Base-by-base conservation (phyloP, 2,888 invertebrate genomes). In the Limnephilus marmoratus region DNA sequence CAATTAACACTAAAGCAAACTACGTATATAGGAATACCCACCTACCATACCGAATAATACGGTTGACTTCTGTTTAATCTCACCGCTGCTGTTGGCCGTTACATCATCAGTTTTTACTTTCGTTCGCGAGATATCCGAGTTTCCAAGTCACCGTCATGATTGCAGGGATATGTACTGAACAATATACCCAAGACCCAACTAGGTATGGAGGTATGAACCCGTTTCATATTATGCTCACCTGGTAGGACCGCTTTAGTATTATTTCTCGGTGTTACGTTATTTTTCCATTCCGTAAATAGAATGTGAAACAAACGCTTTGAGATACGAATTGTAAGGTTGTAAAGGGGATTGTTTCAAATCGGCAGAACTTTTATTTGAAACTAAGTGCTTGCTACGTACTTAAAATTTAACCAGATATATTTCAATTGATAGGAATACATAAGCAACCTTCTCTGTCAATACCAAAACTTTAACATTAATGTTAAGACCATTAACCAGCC, bases 61-160 rank as follows among this genome's bases (percentile, higher is more conserved):
- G 53, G 87, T 31, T 49, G 49, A 87, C 49, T 53, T 53, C 87
- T 49, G 87, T 49, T 87, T 87, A 31, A 53, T 87, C 87, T 87
- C 87, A 49, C 49, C 31, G 68, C 49, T 53, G 53, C 18, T 18
- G 53, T 15, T 53, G 68, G 7, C 68, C 68, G 90, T 93, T 92
- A 91, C 92, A 93, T 93, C 92, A 93, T 86, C 13, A 41, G 90
- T 93, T 93, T 93, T 93, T 93, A 93, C 93, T 93, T 93, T 93
- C 93, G 90, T 93, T 92, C 85, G 13, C 37, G 31, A 45, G 86
- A 92, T 90, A 91, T 18, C 24, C n/a, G 37, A 81, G 88, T 89
- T 89, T 81, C 45, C 81, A 88, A 87, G 90, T 92, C 86, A 34
- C 49, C 90, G 53, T 90, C 83, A 37, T 80, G 80, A 80, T 80